These are phyloP conservation scores for Saimiri boliviensis DNA, from an alignment of 2,113 vertebrate genomes.

Conservation along the genomic window DNA sequence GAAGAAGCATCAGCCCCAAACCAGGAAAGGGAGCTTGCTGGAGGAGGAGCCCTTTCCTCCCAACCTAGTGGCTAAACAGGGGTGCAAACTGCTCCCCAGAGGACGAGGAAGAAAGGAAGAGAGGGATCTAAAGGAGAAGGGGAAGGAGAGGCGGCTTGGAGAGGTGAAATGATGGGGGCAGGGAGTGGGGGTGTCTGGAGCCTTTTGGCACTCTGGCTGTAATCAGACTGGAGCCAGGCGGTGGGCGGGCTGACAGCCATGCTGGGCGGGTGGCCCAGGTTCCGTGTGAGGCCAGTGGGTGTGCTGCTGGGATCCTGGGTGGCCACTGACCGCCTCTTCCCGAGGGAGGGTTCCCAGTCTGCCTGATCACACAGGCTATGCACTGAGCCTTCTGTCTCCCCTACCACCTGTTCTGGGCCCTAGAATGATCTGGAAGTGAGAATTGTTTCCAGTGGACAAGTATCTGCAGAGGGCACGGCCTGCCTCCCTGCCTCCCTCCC, in stretches of 20 bases:
- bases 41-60: not conserved
- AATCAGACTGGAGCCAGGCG: constrained; percentile 69
- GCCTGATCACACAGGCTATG: not conserved
- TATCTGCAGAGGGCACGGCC: not conserved
- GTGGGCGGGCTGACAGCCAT: constrained; percentile 58
- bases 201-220: constrained; percentile 61
- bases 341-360: not conserved
- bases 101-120: not conserved
- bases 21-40: not conserved
- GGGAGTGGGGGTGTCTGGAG: constrained; percentile 25
- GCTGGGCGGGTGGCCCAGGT: constrained; percentile 69
- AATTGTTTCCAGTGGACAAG: not conserved
- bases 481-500: not conserved
- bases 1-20: not conserved
- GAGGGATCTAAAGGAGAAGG: not conserved
- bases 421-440: not conserved
- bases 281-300: constrained; percentile 69
- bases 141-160: not conserved
- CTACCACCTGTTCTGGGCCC: constrained; percentile 18
- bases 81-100: not conserved
- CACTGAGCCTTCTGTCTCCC: not conserved
- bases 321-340: constrained; percentile 67
- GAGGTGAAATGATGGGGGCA: not conserved
- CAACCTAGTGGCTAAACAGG: not conserved
- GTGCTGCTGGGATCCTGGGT: constrained; percentile 71